Base-by-base conservation (phyloP, 2,113 vertebrate species). In the Ranitomeya variabilis region DNA sequence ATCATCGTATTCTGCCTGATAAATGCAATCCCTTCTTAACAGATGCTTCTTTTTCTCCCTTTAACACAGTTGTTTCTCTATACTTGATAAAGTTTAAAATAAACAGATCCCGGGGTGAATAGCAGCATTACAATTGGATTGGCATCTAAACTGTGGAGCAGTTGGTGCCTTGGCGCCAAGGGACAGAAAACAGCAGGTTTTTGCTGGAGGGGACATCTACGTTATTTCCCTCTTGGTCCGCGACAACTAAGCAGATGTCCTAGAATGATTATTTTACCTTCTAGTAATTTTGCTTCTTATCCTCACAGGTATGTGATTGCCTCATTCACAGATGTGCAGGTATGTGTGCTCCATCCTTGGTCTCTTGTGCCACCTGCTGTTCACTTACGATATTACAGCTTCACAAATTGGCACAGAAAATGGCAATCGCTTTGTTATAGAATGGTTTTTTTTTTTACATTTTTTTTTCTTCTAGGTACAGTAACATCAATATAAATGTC, bases 151-250 rank as follows among this genome's bases (percentile, higher is more conserved):
- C 92, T 13, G 73, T 64, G 10, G 89, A 95, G 94, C 94, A 96
- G 95, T 96, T 96, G 95, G 94, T 93, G 93, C 92, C 87, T 90
- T 90, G 54, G 94, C 92, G 94, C 90, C 94, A 90, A 89, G 95
- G 94, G 96, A 95, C 88, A 92, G 18, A 45, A 90, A 94, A 92
- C 92, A 94, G 94, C 95, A 95, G 94, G 93, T 94, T 96, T 94
- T 96, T 92, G 95, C 96, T 96, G 92, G 94, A 96, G 95, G 96
- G 95, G 94, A 96, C 93, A 89, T 93, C 92, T 91, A 93, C 93
- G 95, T 95, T 96, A 96, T 95, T 96, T 96, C 95, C 95, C 95
- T 95, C 94, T 95, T 94, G 95, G 95, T 93, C 90, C 92, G 88
- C 93, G 94, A 94, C 93, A 93, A 92, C 93, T 85, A 93, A 95